Conservation (phyloP, 2,113 vertebrate species). For the Pimephales promelas region DNA sequence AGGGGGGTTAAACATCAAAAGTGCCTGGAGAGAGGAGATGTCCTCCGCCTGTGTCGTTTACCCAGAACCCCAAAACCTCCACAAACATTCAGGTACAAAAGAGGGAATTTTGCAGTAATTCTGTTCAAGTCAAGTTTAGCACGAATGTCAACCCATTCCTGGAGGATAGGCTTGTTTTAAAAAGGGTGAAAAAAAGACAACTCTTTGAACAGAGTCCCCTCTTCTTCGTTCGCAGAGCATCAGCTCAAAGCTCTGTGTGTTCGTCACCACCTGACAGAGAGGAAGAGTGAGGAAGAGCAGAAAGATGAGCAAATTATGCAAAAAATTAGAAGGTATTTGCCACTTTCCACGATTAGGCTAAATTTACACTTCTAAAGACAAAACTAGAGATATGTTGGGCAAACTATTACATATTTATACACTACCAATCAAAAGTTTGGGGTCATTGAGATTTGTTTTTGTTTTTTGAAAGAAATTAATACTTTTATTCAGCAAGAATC, state of each 20-base stretch:
- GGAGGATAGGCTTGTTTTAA: slow-evolving; percentile 56
- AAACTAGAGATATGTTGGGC: neutral
- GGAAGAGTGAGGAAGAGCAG: slow-evolving; percentile 24
- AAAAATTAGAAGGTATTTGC: neutral
- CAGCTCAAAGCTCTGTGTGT: slow-evolving; percentile 73
- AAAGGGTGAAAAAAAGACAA: slow-evolving; percentile 56
- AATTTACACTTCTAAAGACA: neutral
- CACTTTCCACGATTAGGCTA: neutral
- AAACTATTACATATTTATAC: neutral
- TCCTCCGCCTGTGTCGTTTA: too few species aligned
- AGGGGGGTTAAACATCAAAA: slow-evolving; percentile 13
- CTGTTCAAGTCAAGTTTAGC: slow-evolving; percentile 57
- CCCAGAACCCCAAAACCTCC: neutral
- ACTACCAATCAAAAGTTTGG: neutral
- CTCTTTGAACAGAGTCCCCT: slow-evolving; percentile 77
- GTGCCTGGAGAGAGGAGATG: neutral
- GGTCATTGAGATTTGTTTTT: too few species aligned
- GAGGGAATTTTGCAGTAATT: slow-evolving; percentile 32
- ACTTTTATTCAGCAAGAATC: too few species aligned
- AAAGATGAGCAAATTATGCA: neutral
- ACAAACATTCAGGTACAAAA: slow-evolving; percentile 34
- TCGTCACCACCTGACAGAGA: slow-evolving; percentile 56
- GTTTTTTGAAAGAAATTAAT: too few species aligned
- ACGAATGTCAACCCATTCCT: slow-evolving; percentile 54
- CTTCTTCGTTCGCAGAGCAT: slow-evolving; percentile 8